Conservation (phyloP, 2,797 vertebrate species). For the Sebastes iracundus region DNA sequence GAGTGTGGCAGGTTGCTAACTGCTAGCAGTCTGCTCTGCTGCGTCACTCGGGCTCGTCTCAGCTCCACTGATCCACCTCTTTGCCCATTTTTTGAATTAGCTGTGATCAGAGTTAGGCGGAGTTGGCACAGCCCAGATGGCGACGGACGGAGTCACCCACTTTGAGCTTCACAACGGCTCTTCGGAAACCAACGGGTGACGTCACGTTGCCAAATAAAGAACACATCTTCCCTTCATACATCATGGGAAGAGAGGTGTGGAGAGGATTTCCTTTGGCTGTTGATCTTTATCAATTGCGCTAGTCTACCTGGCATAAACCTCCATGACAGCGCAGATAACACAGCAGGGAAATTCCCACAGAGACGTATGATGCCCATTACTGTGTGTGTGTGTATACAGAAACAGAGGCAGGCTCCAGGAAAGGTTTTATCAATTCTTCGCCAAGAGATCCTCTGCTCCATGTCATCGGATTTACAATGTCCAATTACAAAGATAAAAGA, state of each 20-base stretch:
- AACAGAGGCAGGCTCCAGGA: slow-evolving; percentile 55
- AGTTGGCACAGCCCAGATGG: too few relatives aligned
- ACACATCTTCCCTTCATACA: neutral
- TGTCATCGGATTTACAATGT: slow-evolving; percentile 55
- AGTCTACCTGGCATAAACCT: slow-evolving; percentile 37
- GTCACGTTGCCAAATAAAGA: neutral
- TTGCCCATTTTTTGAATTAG: too few relatives aligned
- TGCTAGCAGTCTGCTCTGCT: too few relatives aligned
- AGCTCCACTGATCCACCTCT: too few relatives aligned
- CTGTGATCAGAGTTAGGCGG: too few relatives aligned
- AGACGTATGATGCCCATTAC: neutral
- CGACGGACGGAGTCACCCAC: too few relatives aligned
- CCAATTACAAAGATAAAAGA: slow-evolving; percentile 60
- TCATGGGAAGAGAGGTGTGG: slow-evolving; percentile 23
- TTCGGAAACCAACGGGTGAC: too few relatives aligned
- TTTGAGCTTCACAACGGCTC: too few relatives aligned
- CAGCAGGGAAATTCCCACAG: slow-evolving; percentile 39
- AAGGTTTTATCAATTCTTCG: slow-evolving; percentile 60
- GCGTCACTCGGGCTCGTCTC: too few relatives aligned
- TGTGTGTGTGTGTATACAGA: slow-evolving; percentile 2
- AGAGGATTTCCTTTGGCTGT: slow-evolving; percentile 51
- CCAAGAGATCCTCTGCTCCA: slow-evolving; percentile 41
- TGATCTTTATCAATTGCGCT: slow-evolving; percentile 40
- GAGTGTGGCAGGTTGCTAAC: too few relatives aligned
- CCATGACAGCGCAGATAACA: slow-evolving; percentile 28